phyloP scores from a whole-genome alignment of 2,113 vertebrate genomes.

The Tringa solitaria region DNA sequence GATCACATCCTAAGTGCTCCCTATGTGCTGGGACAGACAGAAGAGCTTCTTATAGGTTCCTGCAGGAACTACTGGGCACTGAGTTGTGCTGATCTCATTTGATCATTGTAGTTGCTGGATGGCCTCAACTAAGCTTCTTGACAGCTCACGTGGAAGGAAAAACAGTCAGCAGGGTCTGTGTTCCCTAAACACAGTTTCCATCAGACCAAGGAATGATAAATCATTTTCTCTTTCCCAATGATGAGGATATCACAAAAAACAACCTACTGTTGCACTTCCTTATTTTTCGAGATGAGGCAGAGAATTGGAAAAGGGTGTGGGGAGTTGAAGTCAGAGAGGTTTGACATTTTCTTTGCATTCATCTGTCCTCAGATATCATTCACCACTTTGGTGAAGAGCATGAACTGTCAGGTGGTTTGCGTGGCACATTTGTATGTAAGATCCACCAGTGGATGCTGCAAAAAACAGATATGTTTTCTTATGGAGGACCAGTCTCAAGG shows the following conservation, averaged over 20 bases:
- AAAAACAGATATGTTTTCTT: not conserved
- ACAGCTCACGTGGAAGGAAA: conserved; percentile 49
- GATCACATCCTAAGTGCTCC: not conserved
- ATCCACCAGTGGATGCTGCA: not conserved
- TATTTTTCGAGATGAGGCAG: conserved; percentile 20
- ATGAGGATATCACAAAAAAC: conserved; percentile 53
- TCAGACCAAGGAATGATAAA: conserved; percentile 64
- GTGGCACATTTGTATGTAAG: not conserved
- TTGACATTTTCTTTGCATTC: conserved; percentile 54
- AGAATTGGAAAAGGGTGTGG: not conserved
- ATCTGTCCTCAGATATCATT: conserved; percentile 43
- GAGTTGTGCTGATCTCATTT: not conserved
- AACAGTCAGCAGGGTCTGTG: conserved; percentile 25
- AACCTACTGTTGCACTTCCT: conserved; percentile 36
- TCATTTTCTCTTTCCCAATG: conserved; percentile 53
- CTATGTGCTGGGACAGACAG: not conserved
- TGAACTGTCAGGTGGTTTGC: not conserved
- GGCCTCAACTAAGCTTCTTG: conserved; percentile 32
- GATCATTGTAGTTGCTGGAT: conserved; percentile 1
- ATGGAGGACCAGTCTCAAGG: not conserved
- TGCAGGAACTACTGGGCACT: not conserved
- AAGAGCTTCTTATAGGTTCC: not conserved
- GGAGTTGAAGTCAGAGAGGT: conserved; percentile 9
- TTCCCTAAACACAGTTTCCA: conserved; percentile 53
- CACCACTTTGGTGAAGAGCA: not conserved